Evolutionary conservation across 2,797 vertebrate genomes (phyloP).

Genomic region (Acanthopagrus latus): DNA sequence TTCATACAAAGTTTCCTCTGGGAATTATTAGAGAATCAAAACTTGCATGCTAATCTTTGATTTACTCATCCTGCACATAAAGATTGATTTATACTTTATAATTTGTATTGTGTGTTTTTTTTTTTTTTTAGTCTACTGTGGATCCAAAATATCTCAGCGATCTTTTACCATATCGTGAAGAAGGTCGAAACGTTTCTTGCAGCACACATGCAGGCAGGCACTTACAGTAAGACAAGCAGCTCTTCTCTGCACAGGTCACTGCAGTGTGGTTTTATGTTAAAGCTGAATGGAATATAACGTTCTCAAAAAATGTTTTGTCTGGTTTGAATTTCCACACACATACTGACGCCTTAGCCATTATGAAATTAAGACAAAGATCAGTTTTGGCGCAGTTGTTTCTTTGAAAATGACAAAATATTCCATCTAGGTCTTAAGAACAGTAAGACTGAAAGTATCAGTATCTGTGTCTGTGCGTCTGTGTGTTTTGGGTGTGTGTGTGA

Average conservation of each 20-base stretch:
- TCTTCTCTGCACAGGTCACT: constrained; percentile 32
- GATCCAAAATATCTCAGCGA: not conserved
- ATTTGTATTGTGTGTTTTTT: not conserved
- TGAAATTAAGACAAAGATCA: constrained; percentile 52
- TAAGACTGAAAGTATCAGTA: constrained; percentile 78
- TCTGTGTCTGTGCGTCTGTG: constrained; percentile 15
- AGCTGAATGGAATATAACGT: constrained; percentile 48
- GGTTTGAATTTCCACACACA: constrained; percentile 59
- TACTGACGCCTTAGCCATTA: constrained; percentile 54
- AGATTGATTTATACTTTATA: not conserved
- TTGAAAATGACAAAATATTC: constrained; percentile 77
- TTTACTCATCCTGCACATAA: not conserved
- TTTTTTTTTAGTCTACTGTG: not conserved
- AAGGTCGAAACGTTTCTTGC: not conserved
- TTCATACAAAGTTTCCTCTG: not conserved
- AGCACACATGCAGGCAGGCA: not conserved
- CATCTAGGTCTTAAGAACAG: constrained; percentile 56
- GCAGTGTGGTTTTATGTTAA: constrained; percentile 11
- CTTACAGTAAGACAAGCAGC: constrained; percentile 38
- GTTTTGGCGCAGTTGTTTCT: constrained; percentile 60
- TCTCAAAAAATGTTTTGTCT: constrained; percentile 41
- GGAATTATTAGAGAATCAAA: not conserved
- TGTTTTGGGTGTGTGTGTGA: constrained; percentile 8
- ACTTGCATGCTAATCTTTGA: not conserved
- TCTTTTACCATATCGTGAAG: constrained; percentile 4